Percentiles rank a stretch among this genome's conserved stretches.
These are phyloP conservation scores for Nymphalis urticae DNA, from an alignment of 2,888 invertebrate genomes.

Conservation along the genomic window DNA sequence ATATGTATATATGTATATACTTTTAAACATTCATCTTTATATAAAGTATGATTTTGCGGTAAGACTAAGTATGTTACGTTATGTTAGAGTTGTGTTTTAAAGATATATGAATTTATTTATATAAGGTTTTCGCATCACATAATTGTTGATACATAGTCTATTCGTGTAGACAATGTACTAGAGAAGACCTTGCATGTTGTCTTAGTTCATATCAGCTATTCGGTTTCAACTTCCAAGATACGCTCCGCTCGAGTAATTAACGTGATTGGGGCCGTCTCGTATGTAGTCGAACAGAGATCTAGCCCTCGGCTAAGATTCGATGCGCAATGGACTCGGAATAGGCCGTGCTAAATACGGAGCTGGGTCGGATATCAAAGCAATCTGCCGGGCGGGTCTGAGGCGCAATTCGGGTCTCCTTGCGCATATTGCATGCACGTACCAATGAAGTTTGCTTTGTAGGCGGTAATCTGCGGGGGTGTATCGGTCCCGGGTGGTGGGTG, in stretches of 20 bases:
- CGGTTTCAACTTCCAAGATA: slow-evolving; percentile 30
- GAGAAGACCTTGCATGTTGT: slow-evolving; percentile 2
- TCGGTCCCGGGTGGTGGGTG: slow-evolving; percentile 71
- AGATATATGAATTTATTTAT: too few species aligned
- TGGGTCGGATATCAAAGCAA: slow-evolving; percentile 75
- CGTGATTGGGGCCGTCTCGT: slow-evolving; percentile 57
- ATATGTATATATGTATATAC: too few species aligned
- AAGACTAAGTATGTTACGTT: too few species aligned
- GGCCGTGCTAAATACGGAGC: slow-evolving; percentile 53
- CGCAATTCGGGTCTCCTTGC: slow-evolving; percentile 79
- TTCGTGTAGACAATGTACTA: not conserved
- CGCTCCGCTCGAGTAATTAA: slow-evolving; percentile 59
- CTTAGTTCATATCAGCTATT: slow-evolving; percentile 33
- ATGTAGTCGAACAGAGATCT: slow-evolving; percentile 50
- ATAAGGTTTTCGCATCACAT: too few species aligned
- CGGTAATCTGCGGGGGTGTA: slow-evolving; percentile 80
- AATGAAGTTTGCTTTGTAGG: slow-evolving; percentile 82
- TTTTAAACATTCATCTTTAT: too few species aligned
- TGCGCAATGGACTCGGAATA: slow-evolving; percentile 50
- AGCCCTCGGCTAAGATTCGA: slow-evolving; percentile 62
- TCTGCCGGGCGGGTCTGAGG: slow-evolving; percentile 62
- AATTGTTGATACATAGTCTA: too few species aligned
- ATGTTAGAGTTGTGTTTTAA: too few species aligned
- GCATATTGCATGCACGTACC: slow-evolving; percentile 82
- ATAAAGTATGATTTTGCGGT: too few species aligned